These are phyloP conservation scores for Junco hyemalis DNA, from an alignment of 2,113 vertebrate genomes.

Conservation along the genomic window DNA sequence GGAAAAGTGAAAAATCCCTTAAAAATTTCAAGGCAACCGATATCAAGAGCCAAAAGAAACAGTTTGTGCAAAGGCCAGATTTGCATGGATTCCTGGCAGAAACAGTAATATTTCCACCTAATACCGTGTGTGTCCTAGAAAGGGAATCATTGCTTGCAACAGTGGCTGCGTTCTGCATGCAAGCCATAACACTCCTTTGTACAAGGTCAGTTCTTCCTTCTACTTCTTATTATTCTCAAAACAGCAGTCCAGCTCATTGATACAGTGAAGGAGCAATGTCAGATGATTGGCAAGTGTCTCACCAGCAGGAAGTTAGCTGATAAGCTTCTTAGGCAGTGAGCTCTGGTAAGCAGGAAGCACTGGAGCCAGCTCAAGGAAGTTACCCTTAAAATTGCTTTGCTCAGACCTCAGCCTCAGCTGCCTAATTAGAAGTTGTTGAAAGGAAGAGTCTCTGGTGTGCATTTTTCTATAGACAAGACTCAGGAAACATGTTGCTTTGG, in stretches of 20 bases:
- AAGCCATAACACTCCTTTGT: constrained; percentile 1
- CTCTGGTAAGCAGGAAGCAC: constrained; percentile 54
- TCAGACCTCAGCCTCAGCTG: constrained; percentile 36
- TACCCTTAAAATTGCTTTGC: constrained; percentile 63
- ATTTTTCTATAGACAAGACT: constrained; percentile 43
- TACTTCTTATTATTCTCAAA: constrained; percentile 46
- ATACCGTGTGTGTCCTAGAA: neutral
- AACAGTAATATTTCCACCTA: neutral
- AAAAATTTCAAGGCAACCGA: neutral
- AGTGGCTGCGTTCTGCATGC: neutral
- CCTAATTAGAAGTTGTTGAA: constrained; percentile 61
- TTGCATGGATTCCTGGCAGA: neutral
- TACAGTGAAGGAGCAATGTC: constrained; percentile 36
- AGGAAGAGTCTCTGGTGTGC: constrained; percentile 46
- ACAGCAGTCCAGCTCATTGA: constrained; percentile 41
- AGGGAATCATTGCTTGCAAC: neutral
- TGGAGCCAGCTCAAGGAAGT: constrained; percentile 57
- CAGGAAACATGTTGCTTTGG: constrained; percentile 40
- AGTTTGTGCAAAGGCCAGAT: neutral
- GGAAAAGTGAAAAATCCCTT: neutral
- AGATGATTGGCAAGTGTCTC: constrained; percentile 56
- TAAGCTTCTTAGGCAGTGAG: constrained; percentile 67
- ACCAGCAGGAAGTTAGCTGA: constrained; percentile 63
- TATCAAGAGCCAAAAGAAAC: neutral
- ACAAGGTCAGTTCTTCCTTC: constrained; percentile 42